Evolutionary conservation across 2,113 vertebrate species (phyloP).

Genomic region (Amblyopsis rosae): DNA sequence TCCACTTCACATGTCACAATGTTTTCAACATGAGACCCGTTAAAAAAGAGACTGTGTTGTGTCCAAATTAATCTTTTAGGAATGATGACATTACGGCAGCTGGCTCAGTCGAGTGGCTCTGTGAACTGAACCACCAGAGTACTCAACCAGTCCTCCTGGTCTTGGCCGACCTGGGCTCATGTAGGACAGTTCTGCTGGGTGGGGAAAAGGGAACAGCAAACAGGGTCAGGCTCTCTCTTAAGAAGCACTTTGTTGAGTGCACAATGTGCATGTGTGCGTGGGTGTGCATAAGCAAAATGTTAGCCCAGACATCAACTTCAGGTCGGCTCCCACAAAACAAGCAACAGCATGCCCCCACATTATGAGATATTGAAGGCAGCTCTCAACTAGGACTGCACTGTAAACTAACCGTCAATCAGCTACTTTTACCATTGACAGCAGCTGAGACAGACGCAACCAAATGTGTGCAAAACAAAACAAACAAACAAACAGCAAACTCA

Average conservation of each 20-base stretch:
- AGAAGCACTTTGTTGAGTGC: conserved; percentile 2
- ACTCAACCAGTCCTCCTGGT: conserved; percentile 25
- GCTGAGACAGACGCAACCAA: conserved; percentile 9
- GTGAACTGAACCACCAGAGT: conserved; percentile 52
- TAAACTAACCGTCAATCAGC: conserved; percentile 5
- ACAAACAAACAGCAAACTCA: conserved; percentile 37
- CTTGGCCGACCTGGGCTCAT: conserved; percentile 35
- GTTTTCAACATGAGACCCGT: too few relatives aligned
- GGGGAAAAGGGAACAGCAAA: conserved; percentile 14
- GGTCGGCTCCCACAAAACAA: too few relatives aligned
- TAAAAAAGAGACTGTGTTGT: background rate
- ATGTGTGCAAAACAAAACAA: conserved; percentile 24
- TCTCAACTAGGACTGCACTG: too few relatives aligned
- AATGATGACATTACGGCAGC: conserved; percentile 29
- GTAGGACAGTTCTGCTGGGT: conserved; percentile 25
- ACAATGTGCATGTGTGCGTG: too few relatives aligned
- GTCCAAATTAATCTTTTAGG: conserved; percentile 8
- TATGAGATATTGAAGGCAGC: too few relatives aligned
- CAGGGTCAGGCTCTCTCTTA: conserved; percentile 23
- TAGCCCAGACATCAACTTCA: too few relatives aligned
- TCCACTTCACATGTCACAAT: too few relatives aligned
- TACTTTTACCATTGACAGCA: conserved; percentile 16
- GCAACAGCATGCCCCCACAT: too few relatives aligned
- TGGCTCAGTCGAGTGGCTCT: background rate
- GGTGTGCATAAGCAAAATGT: too few relatives aligned